A percentile compares a stretch with the other conserved stretches of the same genome.
These are phyloP conservation scores for Drosophila auraria DNA, from an alignment of 1,140 invertebrate genomes.

Conservation along the genomic window DNA sequence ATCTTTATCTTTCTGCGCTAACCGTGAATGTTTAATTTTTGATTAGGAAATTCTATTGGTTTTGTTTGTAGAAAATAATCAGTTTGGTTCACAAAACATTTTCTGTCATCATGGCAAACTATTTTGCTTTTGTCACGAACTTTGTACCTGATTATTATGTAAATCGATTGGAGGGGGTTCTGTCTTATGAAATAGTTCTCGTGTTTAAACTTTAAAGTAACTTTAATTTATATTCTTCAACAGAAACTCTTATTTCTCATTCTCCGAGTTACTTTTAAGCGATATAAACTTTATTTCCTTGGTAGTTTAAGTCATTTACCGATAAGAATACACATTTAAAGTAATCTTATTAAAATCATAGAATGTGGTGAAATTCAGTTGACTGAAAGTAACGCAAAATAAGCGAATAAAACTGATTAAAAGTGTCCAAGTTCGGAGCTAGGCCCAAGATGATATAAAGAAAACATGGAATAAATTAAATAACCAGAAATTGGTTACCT, in stretches of 20 bases:
- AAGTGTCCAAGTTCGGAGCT: background rate
- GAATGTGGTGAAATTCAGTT: constrained; percentile 4
- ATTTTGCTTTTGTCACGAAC: constrained; percentile 2
- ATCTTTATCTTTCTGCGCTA: background rate
- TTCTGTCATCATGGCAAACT: constrained; percentile 4
- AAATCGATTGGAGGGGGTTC: background rate
- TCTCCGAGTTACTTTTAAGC: background rate
- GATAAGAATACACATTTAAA: background rate
- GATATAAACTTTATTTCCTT: background rate
- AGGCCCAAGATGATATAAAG: background rate
- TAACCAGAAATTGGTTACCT: background rate
- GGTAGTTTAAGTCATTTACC: background rate
- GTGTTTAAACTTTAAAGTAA: background rate
- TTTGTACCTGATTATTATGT: background rate
- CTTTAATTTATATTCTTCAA: background rate
- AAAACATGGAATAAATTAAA: background rate
- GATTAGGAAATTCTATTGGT: background rate
- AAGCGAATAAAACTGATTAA: background rate
- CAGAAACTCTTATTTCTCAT: background rate
- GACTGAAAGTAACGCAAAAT: background rate
- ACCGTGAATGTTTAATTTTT: background rate
- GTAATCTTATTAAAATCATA: background rate
- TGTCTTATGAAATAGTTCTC: background rate
- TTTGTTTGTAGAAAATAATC: background rate
- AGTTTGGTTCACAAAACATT: background rate